These are phyloP conservation scores for Todus mexicanus DNA, from an alignment of 2,797 vertebrate species.

Conservation along the genomic window DNA sequence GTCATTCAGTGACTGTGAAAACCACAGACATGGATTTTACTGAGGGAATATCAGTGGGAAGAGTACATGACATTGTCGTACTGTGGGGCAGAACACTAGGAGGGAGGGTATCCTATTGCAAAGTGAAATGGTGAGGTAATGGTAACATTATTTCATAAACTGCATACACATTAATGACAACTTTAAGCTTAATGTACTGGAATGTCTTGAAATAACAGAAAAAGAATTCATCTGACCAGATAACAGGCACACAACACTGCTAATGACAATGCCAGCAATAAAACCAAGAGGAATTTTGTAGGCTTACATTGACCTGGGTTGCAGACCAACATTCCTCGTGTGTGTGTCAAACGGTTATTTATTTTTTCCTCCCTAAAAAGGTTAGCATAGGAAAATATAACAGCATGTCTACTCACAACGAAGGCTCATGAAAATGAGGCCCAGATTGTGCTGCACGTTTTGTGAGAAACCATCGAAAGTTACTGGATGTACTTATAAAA, in stretches of 20 bases:
- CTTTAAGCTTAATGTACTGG: neutral
- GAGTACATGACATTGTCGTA: neutral
- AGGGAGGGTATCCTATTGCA: neutral
- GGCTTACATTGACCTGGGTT: conserved; percentile 10
- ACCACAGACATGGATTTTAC: neutral
- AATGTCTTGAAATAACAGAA: conserved; percentile 39
- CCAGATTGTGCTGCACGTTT: neutral
- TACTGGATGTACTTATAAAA: neutral
- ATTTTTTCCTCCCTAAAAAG: neutral
- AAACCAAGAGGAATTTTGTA: conserved; percentile 59
- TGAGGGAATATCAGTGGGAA: neutral
- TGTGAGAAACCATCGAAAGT: neutral
- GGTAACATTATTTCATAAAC: neutral
- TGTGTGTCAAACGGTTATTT: neutral
- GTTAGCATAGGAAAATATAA: conserved; percentile 18
- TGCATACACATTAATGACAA: neutral
- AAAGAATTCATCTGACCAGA: conserved; percentile 45
- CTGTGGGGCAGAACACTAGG: neutral
- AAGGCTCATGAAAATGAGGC: neutral
- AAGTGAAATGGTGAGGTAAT: conserved; percentile 17
- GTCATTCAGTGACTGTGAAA: neutral
- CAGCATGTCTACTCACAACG: neutral
- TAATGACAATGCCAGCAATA: conserved; percentile 55
- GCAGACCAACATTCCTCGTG: conserved; percentile 24
- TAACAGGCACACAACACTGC: conserved; percentile 50